Evolutionary conservation across 2,113 vertebrate genomes (phyloP).

Genomic region (Catharus minimus): DNA sequence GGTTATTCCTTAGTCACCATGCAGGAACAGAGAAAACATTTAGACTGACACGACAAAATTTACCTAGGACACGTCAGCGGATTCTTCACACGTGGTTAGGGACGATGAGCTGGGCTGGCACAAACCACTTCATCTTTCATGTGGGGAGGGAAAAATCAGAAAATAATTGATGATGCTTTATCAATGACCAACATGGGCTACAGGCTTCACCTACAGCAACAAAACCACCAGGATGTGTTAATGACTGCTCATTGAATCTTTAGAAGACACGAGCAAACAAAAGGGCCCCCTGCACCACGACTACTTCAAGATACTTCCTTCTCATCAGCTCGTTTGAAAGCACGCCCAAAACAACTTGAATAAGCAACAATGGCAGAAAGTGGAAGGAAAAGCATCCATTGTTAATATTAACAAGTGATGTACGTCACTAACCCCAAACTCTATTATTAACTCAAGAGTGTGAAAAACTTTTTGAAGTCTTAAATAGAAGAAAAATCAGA

Average conservation of each 20-base stretch:
- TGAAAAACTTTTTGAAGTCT: background rate
- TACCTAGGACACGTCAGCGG: constrained; percentile 47
- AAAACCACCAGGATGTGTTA: background rate
- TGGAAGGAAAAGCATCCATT: background rate
- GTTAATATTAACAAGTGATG: background rate
- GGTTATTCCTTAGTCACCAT: constrained; percentile 63
- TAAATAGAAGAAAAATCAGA: background rate
- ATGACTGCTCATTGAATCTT: background rate
- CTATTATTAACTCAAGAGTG: background rate
- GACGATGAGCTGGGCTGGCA: constrained; percentile 3
- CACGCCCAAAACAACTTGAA: background rate
- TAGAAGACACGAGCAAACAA: background rate
- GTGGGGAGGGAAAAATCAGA: background rate
- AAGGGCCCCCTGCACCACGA: background rate
- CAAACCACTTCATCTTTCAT: background rate
- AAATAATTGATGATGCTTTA: background rate
- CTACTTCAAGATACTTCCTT: background rate
- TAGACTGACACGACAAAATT: constrained; percentile 32
- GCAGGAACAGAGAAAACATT: constrained; percentile 38
- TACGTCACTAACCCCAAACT: rapidly evolving
- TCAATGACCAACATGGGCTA: rapidly evolving
- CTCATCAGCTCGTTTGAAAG: background rate
- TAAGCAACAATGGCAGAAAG: background rate
- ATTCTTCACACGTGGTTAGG: constrained; percentile 59
- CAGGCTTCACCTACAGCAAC: background rate